Evolutionary conservation across 2,888 invertebrate genomes (phyloP).

Genomic region (Hirtodrosophila histrioides): DNA sequence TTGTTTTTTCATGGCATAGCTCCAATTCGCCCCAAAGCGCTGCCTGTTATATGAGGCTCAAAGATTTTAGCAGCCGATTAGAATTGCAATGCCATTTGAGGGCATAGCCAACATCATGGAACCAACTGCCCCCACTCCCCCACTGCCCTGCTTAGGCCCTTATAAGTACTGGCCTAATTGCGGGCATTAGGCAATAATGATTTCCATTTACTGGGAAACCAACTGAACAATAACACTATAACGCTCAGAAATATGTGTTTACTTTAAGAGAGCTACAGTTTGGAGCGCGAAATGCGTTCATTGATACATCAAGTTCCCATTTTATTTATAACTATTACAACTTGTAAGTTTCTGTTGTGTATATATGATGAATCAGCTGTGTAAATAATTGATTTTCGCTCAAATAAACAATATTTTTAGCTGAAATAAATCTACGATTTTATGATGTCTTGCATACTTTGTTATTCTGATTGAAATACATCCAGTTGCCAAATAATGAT

Average conservation of each 20-base stretch:
- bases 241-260: background rate
- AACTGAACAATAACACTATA: conserved; percentile 14
- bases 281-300: background rate
- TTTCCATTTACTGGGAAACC: conserved; percentile 31
- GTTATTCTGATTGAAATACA: no score
- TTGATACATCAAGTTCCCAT: no score
- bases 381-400: no score
- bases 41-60: conserved; percentile 58
- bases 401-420: no score
- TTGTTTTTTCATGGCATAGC: conserved; percentile 25
- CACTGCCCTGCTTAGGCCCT: background rate
- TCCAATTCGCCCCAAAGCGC: conserved; percentile 14
- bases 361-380: no score
- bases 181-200: conserved; percentile 19
- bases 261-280: conserved; percentile 5
- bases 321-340: no score
- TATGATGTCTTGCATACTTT: no score
- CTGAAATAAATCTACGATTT: no score
- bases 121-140: conserved; percentile 12
- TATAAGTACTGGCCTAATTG: conserved; percentile 13
- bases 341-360: no score
- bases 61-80: conserved; percentile 60
- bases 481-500: no score
- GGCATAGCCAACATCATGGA: conserved; percentile 22
- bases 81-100: conserved; percentile 48